phyloP scores from a whole-genome alignment of 2,888 invertebrate genomes.

The Aleiodes leptofemur region DNA sequence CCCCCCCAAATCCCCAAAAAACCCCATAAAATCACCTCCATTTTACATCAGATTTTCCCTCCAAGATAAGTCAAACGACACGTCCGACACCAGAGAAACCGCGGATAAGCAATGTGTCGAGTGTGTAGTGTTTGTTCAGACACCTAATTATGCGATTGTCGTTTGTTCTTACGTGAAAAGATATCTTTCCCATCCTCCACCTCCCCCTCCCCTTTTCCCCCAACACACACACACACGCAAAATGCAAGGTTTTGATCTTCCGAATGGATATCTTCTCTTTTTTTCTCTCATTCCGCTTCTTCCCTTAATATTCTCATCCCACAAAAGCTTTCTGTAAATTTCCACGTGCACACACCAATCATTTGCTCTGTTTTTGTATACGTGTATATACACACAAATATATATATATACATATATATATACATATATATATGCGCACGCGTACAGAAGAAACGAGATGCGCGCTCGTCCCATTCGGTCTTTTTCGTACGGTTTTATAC shows the following conservation, averaged over 20 bases:
- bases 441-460: slow-evolving; percentile 39
- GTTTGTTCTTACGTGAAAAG: slow-evolving; percentile 63
- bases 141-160: slow-evolving; percentile 75
- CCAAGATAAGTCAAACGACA: slow-evolving; percentile 37
- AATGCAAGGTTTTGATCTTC: no score
- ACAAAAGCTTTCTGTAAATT: slow-evolving; percentile 13
- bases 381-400: background rate
- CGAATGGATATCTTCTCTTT: background rate
- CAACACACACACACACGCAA: no score
- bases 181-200: no score
- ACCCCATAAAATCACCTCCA: background rate
- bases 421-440: slow-evolving; percentile 25
- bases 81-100: slow-evolving; percentile 44
- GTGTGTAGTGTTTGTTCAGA: slow-evolving; percentile 65
- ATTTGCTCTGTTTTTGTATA: slow-evolving; percentile 36
- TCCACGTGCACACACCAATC: slow-evolving; percentile 18
- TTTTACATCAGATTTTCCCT: background rate
- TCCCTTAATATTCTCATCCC: slow-evolving; percentile 16
- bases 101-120: slow-evolving; percentile 62
- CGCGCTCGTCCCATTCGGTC: slow-evolving; percentile 52
- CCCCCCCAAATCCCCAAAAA: no score
- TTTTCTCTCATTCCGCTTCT: background rate
- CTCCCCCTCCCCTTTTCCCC: no score
- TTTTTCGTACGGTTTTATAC: slow-evolving; percentile 57
- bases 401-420: background rate